Conservation (phyloP, 2,888 invertebrate species). For the Hirtodrosophila trivittata region DNA sequence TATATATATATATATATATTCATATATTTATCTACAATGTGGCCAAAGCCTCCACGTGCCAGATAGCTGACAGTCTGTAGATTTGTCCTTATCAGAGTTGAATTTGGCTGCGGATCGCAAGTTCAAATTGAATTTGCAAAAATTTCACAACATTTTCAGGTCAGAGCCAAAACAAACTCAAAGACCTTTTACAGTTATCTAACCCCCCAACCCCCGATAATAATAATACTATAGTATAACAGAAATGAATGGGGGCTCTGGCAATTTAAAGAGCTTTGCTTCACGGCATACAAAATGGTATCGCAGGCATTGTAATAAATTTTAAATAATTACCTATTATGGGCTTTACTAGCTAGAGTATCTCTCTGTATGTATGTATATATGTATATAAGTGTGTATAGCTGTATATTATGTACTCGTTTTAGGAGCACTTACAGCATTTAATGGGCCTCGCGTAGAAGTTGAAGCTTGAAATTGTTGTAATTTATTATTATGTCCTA, state of each 20-base stretch:
- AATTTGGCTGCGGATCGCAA: too few relatives aligned
- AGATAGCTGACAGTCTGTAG: slow-evolving; percentile 3
- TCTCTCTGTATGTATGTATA: slow-evolving; percentile 30
- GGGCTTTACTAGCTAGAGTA: slow-evolving; percentile 64
- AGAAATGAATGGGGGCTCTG: slow-evolving; percentile 17
- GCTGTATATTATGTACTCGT: slow-evolving; percentile 11
- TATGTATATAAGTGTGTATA: slow-evolving; percentile 23
- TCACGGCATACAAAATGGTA: slow-evolving; percentile 4
- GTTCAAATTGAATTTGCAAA: too few relatives aligned
- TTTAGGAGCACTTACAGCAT: slow-evolving; percentile 30
- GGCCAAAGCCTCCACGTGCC: slow-evolving; percentile 18
- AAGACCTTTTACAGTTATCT: too few relatives aligned
- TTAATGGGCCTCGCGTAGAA: slow-evolving; percentile 52
- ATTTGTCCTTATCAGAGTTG: too few relatives aligned
- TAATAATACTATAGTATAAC: slow-evolving; percentile 3
- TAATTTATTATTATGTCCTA: slow-evolving; percentile 82
- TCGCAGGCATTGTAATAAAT: slow-evolving; percentile 80
- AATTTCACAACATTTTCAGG: too few relatives aligned
- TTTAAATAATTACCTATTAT: slow-evolving; percentile 83
- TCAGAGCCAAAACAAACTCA: too few relatives aligned
- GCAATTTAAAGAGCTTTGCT: slow-evolving; percentile 21
- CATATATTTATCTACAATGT: slow-evolving; percentile 21
- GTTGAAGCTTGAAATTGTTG: slow-evolving; percentile 75
- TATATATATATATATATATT: slow-evolving; percentile 11
- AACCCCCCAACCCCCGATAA: too few relatives aligned